Evolutionary conservation across 2,797 vertebrate species (phyloP).

Genomic region (Labroides dimidiatus): DNA sequence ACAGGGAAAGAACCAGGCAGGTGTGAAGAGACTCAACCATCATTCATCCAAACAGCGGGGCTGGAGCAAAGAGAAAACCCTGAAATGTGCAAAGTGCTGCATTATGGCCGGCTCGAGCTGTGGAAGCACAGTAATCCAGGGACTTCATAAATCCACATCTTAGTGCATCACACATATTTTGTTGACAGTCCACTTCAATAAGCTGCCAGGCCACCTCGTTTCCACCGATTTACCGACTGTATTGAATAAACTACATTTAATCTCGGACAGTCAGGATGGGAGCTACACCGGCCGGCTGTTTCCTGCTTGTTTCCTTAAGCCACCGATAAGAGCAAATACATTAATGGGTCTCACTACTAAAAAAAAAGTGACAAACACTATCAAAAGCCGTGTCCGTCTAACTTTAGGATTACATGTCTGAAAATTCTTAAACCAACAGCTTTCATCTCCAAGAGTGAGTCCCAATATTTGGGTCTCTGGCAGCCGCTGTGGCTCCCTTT

Average conservation of each 20-base stretch:
- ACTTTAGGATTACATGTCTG: slow-evolving; percentile 24
- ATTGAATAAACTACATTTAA: slow-evolving; percentile 54
- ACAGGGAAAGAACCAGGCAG: slow-evolving; percentile 17
- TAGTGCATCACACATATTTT: slow-evolving; percentile 46
- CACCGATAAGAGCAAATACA: slow-evolving; percentile 41
- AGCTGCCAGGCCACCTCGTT: slow-evolving; percentile 48
- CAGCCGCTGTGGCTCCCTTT: slow-evolving; percentile 31
- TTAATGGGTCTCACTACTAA: slow-evolving; percentile 20
- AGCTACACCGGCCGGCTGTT: slow-evolving; percentile 21
- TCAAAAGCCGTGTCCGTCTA: slow-evolving; percentile 28
- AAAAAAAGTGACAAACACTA: slow-evolving; percentile 29
- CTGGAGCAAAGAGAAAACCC: slow-evolving; percentile 33
- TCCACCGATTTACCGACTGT: slow-evolving; percentile 41
- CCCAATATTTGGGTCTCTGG: slow-evolving; percentile 31
- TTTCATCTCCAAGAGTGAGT: slow-evolving; percentile 31
- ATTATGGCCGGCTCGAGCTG: slow-evolving; percentile 18
- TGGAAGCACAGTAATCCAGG: background rate
- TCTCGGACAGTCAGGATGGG: slow-evolving; percentile 36
- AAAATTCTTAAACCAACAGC: slow-evolving; percentile 11
- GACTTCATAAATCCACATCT: slow-evolving; percentile 53
- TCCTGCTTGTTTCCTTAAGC: slow-evolving; percentile 40
- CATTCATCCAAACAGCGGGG: slow-evolving; percentile 39
- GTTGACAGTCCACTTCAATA: slow-evolving; percentile 59
- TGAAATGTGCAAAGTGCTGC: slow-evolving; percentile 29
- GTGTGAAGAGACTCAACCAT: slow-evolving; percentile 37